Base-by-base conservation (phyloP, 2,888 invertebrate genomes). In the Hyppa rectilinea region DNA sequence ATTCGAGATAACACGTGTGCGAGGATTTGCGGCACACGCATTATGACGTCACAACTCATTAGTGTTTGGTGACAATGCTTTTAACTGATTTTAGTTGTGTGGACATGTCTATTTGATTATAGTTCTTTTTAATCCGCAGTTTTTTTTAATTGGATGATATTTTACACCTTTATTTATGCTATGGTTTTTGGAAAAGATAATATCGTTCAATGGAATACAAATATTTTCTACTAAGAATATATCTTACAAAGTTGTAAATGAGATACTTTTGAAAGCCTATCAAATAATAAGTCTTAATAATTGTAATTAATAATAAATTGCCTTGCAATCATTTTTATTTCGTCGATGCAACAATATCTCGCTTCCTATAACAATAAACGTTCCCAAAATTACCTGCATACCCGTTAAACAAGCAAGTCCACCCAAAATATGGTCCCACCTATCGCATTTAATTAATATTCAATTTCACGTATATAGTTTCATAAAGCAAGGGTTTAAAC, bases 1-100 rank as follows among this genome's bases (percentile, higher is more conserved):
- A 97, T 97, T 97, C 96, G 94, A 96, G 96, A 94, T 96, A 96
- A 96, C 92, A 96, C 76, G 80, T 81, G 83, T 78, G 70, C 69
- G 80, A 81, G 55, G 70, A 85, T 88, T 86, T 82, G 72, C 45
- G 67, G 64, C 61, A 71, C 73, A 72, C 64, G 65, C 59, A 47
- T 36, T 40, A 53, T 68, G 49, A 63, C 62, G 76, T 70, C 66
- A 47, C 60, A 75, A 73, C 58, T 73, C 64, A 75, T 62, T 55
- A 75, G 74, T 66, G 40, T 60, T 53, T 4, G 40, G 55, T 67
- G 69, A 73, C 31, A 71, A 62, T 31, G 9, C 20, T 53, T 55
- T 59, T 9, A 10, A 31, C 29, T 43, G 14, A 40, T 76, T 64
- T 56, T 26, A 20, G 47, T 45, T 29, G 0, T 26, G n/a, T n/a